These are phyloP conservation scores for Alethe diademata DNA, from an alignment of 2,113 vertebrate species.

Conservation along the genomic window DNA sequence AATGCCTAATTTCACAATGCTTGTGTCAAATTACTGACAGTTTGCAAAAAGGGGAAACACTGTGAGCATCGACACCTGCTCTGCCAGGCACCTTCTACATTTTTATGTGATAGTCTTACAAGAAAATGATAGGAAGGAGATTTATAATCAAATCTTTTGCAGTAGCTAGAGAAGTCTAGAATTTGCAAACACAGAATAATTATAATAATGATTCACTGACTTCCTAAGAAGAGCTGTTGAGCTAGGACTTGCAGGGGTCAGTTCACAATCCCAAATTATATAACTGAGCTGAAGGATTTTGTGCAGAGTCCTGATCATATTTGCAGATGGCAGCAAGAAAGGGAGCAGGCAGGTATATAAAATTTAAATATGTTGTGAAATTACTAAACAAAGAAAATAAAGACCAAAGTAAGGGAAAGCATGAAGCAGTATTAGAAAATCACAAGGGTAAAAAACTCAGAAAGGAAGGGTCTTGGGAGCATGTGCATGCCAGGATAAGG, in stretches of 20 bases:
- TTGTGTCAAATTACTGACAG: background rate
- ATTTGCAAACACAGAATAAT: background rate
- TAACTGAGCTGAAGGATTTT: background rate
- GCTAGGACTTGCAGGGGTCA: background rate
- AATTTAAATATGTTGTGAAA: background rate
- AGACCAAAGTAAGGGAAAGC: background rate
- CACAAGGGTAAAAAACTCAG: background rate
- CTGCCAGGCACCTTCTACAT: background rate
- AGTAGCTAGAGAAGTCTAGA: background rate
- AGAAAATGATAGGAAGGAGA: background rate
- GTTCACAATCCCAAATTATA: background rate
- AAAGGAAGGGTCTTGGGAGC: background rate
- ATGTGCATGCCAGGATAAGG: background rate
- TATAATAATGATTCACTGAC: background rate
- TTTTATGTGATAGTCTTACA: background rate
- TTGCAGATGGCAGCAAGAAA: background rate
- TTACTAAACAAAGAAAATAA: background rate
- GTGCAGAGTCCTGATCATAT: background rate
- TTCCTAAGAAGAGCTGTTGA: background rate
- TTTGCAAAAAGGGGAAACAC: background rate
- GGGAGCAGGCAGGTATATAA: background rate
- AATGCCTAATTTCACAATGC: conserved; percentile 48
- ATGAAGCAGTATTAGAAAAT: background rate
- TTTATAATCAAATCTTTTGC: background rate
- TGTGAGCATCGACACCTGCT: background rate